phyloP scores from a whole-genome alignment of 2,888 invertebrate species.

The Amphipyra berbera region DNA sequence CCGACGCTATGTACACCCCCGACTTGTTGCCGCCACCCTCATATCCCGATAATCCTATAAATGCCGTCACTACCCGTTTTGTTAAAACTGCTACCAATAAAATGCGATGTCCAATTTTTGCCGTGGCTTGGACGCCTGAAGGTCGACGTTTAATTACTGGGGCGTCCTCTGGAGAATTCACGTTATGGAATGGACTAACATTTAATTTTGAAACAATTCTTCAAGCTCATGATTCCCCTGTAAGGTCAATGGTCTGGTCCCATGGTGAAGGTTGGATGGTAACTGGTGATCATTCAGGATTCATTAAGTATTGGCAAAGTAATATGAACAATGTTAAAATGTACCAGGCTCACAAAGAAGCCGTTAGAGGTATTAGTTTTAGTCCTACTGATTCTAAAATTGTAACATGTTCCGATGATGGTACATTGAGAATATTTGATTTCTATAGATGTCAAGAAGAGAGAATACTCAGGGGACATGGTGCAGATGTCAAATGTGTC shows the following conservation, averaged over 20 bases:
- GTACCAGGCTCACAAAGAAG: conserved; percentile 99
- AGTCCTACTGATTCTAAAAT: conserved; percentile 99
- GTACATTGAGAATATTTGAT: conserved; percentile 99
- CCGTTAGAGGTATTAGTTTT: conserved; percentile 99
- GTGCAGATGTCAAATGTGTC: conserved; percentile 99
- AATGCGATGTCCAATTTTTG: conserved; percentile 99
- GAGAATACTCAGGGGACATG: conserved; percentile 97
- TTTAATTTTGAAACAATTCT: conserved; percentile 99
- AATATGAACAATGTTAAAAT: conserved; percentile 99
- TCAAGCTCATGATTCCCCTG: conserved; percentile 99
- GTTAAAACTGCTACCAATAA: conserved; percentile 99
- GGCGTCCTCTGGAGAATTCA: conserved; percentile 99
- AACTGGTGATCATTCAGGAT: conserved; percentile 99
- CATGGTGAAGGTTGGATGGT: conserved; percentile 99
- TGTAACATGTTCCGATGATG: conserved; percentile 99
- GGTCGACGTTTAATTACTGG: conserved; percentile 99
- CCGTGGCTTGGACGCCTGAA: conserved; percentile 99
- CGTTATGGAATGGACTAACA: conserved; percentile 99
- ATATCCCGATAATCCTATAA: conserved; percentile 98
- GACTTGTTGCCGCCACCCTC: conserved; percentile 98
- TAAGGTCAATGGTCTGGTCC: conserved; percentile 99
- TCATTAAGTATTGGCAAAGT: conserved; percentile 99
- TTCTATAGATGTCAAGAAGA: conserved; percentile 99
- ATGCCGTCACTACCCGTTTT: conserved; percentile 98
- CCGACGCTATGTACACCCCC: conserved; percentile 98